Conservation (phyloP, 2,797 vertebrate genomes). For the Pangasius larnaudii region DNA sequence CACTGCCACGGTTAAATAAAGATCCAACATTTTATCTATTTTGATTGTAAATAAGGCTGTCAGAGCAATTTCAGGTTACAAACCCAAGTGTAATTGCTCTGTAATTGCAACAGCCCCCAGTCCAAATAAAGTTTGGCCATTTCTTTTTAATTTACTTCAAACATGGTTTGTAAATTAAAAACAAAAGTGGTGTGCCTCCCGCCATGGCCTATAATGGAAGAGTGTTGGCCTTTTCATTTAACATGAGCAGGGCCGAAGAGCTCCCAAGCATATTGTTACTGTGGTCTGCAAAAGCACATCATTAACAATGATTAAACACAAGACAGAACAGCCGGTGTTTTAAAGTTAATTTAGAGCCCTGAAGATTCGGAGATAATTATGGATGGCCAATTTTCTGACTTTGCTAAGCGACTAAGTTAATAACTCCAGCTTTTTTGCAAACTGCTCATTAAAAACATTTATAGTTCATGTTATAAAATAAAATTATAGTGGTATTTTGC, state of each 20-base stretch:
- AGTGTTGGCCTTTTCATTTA: constrained; percentile 12
- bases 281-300: neutral
- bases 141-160: constrained; percentile 18
- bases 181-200: neutral
- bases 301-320: neutral
- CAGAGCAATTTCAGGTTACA: constrained; percentile 13
- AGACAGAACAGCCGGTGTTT: neutral
- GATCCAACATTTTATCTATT: neutral
- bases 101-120: neutral
- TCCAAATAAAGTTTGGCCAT: constrained; percentile 3
- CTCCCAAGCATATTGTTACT: constrained; percentile 14
- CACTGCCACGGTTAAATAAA: neutral
- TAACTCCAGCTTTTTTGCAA: neutral
- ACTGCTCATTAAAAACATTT: neutral
- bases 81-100: constrained; percentile 16
- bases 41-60: constrained; percentile 6
- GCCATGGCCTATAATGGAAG: neutral
- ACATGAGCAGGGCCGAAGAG: neutral
- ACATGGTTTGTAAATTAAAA: constrained; percentile 32
- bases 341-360: neutral
- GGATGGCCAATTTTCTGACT: neutral
- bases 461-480: neutral
- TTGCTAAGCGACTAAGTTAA: neutral
- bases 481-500: neutral
- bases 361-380: neutral